phyloP scores from a whole-genome alignment of 2,797 vertebrate genomes.

The Sarcoramphus papa region DNA sequence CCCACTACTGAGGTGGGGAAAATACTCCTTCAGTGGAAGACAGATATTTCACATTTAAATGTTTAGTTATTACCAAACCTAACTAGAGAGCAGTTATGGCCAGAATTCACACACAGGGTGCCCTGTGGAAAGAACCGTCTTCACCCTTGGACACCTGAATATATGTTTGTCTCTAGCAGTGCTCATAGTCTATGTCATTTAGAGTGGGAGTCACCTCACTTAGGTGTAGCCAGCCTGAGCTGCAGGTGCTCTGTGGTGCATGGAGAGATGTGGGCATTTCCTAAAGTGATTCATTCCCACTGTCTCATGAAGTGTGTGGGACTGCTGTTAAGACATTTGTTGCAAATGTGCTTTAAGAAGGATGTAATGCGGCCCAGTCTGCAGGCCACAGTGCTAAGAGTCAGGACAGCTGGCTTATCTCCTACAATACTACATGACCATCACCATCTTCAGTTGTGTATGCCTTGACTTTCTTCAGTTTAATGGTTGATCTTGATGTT shows the following conservation, averaged over 20 bases:
- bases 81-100: background rate
- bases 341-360: background rate
- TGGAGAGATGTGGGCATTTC: background rate
- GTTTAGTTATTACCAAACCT: background rate
- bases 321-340: background rate
- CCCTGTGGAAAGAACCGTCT: background rate
- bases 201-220: background rate
- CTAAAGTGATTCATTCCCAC: background rate
- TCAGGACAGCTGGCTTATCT: background rate
- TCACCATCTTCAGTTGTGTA: background rate
- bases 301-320: background rate
- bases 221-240: background rate
- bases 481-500: background rate
- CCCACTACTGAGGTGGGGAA: background rate
- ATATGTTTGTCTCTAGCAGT: background rate
- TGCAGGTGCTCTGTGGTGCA: background rate
- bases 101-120: background rate
- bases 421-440: background rate
- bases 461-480: background rate
- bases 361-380: background rate
- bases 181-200: background rate
- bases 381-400: background rate
- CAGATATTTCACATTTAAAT: background rate
- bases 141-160: background rate
- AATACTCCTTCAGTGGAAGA: background rate